These are phyloP conservation scores for Prorops nasuta DNA, from an alignment of 1,140 invertebrate species.

Conservation along the genomic window DNA sequence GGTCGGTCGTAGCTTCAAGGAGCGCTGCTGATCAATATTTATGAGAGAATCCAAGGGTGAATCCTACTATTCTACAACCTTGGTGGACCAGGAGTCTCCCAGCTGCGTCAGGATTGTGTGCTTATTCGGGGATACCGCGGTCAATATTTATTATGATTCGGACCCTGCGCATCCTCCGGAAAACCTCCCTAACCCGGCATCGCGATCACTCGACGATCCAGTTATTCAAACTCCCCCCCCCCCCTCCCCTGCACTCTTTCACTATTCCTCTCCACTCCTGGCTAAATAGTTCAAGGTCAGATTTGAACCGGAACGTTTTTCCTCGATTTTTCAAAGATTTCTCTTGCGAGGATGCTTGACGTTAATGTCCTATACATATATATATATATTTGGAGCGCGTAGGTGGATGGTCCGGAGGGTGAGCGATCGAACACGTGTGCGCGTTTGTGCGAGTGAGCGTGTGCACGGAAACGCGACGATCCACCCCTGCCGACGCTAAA, in stretches of 20 bases:
- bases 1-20: no score
- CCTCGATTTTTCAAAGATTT: no score
- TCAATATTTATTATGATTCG: slow-evolving; percentile 34
- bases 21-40: slow-evolving; percentile 31
- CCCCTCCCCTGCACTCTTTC: background rate
- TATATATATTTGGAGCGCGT: no score
- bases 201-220: background rate
- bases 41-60: slow-evolving; percentile 32
- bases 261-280: no score
- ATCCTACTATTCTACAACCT: slow-evolving; percentile 8
- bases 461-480: slow-evolving; percentile 27
- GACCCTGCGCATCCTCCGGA: slow-evolving; percentile 6
- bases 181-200: background rate
- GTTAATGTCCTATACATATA: no score
- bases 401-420: no score
- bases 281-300: no score
- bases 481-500: slow-evolving; percentile 30
- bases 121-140: slow-evolving; percentile 21
- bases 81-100: background rate
- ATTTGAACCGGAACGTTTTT: no score
- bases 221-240: background rate
- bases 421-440: no score
- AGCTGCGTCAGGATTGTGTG: slow-evolving; percentile 12
- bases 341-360: no score
- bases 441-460: no score